Base-by-base conservation (phyloP, 2,797 vertebrate genomes). In the Catostomus latipinnis region DNA sequence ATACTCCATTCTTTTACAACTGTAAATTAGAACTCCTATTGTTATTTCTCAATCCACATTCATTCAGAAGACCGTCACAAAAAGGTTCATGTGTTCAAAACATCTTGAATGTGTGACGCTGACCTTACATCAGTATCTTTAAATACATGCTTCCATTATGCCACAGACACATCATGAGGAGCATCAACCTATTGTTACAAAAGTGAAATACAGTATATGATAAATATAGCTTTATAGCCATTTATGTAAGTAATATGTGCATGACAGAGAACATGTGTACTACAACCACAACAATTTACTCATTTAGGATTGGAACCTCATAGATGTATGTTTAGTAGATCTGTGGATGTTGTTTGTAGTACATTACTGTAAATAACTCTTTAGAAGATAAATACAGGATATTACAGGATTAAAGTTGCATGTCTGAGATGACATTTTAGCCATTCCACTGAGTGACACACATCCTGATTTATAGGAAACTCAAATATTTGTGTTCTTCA, bases 401-500 rank as follows among this genome's bases (percentile, higher is more conserved):
- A 34, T 34, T 34, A 34, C 34, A 34, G 48, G 67, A 78, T 78
- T 71, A 62, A 16, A 1, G 46, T 34, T 66, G n/a, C 34, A 66
- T 77, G 74, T 12, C 74, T 58, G 65, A n/a, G 13, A 61, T 22
- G 49, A 49, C 11, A 9, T 61, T 62, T 70, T 6, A 48, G 43
- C 9, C 22, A 22, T 76, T 53, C 10, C 48, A 16, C 18, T 11
- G 60, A 58, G 66, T 50, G 56, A 70, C 34, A 79, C 49, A 71
- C 67, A 71, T 71, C 8, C 22, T 45, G 34, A 43, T 65, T 78
- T 78, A 50, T 48, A 6, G 45, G 16, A 49, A 67, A 22, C 50
- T 48, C 0, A 49, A 72, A 71, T 56, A 66, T 54, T 70, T 76
- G 50, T 18, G 6, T 77, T 53, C 50, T 72, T 76, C 1, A 2